Conservation (phyloP, 2,113 vertebrate species). For the Sapajus apella region DNA sequence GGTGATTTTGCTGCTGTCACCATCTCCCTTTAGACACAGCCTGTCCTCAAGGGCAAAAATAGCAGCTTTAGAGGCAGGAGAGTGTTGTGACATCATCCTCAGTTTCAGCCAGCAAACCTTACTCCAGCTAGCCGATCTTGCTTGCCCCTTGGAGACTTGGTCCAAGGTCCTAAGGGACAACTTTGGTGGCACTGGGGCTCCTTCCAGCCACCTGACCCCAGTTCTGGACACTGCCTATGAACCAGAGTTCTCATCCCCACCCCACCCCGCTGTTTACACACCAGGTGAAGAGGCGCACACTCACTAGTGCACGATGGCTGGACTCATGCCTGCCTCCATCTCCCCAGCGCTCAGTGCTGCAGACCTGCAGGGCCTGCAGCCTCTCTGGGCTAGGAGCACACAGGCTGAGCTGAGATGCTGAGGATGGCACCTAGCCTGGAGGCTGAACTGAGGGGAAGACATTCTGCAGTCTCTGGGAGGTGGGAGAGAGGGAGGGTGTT, state of each 20-base stretch:
- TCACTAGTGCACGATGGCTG: not conserved
- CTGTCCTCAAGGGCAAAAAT: conserved; percentile 71
- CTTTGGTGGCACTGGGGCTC: not conserved
- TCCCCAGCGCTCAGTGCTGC: not conserved
- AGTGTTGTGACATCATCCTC: conserved; percentile 68
- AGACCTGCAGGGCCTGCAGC: not conserved
- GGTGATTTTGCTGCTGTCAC: conserved; percentile 62
- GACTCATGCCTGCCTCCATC: not conserved
- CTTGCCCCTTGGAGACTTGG: conserved; percentile 16
- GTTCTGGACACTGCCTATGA: not conserved
- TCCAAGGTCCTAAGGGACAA: conserved; percentile 5
- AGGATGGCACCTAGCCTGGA: not conserved
- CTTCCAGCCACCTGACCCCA: not conserved
- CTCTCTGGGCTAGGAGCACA: not conserved
- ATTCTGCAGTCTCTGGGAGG: not conserved
- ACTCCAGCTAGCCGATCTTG: conserved; percentile 28
- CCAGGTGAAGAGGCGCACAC: not conserved
- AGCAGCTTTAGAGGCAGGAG: conserved; percentile 53
- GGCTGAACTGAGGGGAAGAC: not conserved
- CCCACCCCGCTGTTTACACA: not conserved
- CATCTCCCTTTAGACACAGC: conserved; percentile 66
- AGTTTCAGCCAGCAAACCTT: conserved; percentile 36
- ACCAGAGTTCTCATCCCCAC: not conserved
- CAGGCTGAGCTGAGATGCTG: not conserved
- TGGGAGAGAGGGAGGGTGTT: not conserved